Percentiles rank a stretch among this genome's conserved stretches.
phyloP scores from a whole-genome alignment of 2,797 vertebrate species.

The Amniataba percoides region DNA sequence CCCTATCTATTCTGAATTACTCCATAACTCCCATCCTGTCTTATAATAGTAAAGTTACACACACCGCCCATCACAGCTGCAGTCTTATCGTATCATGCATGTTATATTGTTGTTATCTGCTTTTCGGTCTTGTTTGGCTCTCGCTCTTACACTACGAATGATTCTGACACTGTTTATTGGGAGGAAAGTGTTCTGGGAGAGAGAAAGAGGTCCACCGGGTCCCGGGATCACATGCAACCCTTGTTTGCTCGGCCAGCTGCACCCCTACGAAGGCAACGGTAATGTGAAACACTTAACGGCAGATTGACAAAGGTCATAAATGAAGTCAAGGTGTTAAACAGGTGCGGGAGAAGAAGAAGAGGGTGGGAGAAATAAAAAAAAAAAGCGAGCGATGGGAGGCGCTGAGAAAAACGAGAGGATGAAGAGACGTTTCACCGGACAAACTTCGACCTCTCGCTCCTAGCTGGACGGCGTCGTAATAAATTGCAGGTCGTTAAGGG shows the following conservation, averaged over 20 bases:
- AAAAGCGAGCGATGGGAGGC: slow-evolving; percentile 31
- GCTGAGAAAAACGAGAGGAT: slow-evolving; percentile 38
- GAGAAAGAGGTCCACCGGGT: slow-evolving; percentile 32
- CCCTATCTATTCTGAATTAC: neutral
- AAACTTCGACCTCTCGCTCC: slow-evolving; percentile 80
- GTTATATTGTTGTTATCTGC: slow-evolving; percentile 10
- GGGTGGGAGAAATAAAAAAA: slow-evolving; percentile 48
- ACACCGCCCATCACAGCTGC: slow-evolving; percentile 11
- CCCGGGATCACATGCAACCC: slow-evolving; percentile 59
- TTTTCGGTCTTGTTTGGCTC: slow-evolving; percentile 33
- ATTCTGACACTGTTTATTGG: slow-evolving; percentile 48
- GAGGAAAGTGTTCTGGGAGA: slow-evolving; percentile 27
- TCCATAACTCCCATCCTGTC: neutral
- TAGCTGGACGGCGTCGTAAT: slow-evolving; percentile 78
- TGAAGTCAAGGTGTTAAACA: slow-evolving; percentile 84
- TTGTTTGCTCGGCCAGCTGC: slow-evolving; percentile 76
- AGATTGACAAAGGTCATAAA: slow-evolving; percentile 78
- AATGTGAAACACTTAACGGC: slow-evolving; percentile 82
- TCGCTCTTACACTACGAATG: neutral
- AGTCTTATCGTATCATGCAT: neutral
- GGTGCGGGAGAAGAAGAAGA: slow-evolving; percentile 71
- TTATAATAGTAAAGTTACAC: neutral
- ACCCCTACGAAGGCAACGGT: slow-evolving; percentile 65
- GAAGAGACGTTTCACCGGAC: slow-evolving; percentile 74
- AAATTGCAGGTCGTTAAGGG: slow-evolving; percentile 86